Evolutionary conservation across 2,113 vertebrate genomes (phyloP), one percentile per base, ranked within the genome.

Genomic region (Lynx canadensis): DNA sequence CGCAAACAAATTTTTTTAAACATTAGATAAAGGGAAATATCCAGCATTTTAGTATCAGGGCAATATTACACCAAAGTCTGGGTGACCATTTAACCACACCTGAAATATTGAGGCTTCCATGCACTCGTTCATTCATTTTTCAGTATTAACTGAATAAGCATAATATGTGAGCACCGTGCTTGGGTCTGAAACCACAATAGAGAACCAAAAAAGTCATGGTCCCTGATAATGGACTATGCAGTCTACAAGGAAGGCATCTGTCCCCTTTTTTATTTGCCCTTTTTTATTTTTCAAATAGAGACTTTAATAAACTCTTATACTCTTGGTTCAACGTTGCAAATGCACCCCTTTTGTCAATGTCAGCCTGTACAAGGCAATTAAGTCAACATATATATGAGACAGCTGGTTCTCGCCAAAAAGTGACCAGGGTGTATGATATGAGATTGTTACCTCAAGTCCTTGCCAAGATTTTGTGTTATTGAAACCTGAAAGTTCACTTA

Each of bases 401-500:
- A 86, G 27, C 12, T 7, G 11, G 23, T 87, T 86, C 90, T 91
- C 74, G 48, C 85, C 85, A 74, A 85, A 94, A 95, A 92, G 68
- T 52, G 94, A 66, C 91, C 31, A 3, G 29, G 74, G 36, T 83
- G 38, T 93, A 74, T 55, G 89, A 65, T 57, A 93, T 52, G 36
- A 97, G 55, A 86, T 95, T 93, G 36, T 84, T 91, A 80, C 94
- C 84, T 69, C 74, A 95, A 97, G 93, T 95, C 96, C 91, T 96
- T 97, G 98, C 97, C 97, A 97, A 97, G 85, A 91, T 81, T 95
- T 93, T 87, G 73, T 95, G 96, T 97, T 94, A 97, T 89, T 97
- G 97, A 95, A 98, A 98, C 98, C 97, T 97, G 97, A 98, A 98
- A 97, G 96, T 98, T 97, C 97, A 97, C 96, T 97, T 98, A 79